A percentile compares a stretch with the other conserved stretches of the same genome.
Evolutionary conservation across 1,140 invertebrate genomes (phyloP).

Genomic region (Acyrthosiphon pisum): DNA sequence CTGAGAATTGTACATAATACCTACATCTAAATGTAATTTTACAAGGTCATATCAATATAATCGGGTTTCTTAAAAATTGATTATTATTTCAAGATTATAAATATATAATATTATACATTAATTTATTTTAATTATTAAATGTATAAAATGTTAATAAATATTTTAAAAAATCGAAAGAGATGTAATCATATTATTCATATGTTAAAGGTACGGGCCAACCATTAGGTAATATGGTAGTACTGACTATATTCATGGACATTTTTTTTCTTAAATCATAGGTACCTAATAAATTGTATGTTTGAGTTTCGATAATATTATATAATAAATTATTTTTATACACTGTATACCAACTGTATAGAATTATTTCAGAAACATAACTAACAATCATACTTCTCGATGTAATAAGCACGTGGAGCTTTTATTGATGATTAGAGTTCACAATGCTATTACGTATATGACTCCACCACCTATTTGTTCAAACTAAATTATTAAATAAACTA

Average conservation of each 20-base stretch:
- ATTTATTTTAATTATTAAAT: background rate
- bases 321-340: background rate
- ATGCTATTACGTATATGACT: background rate
- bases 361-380: background rate
- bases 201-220: background rate
- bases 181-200: background rate
- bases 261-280: background rate
- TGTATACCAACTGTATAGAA: background rate
- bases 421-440: background rate
- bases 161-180: background rate
- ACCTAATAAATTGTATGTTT: background rate
- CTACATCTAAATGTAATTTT: background rate
- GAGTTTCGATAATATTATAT: background rate
- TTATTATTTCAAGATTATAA: background rate
- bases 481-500: slow-evolving; percentile 6
- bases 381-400: background rate
- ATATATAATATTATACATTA: background rate
- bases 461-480: background rate
- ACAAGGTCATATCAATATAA: background rate
- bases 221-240: too few species aligned
- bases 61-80: background rate
- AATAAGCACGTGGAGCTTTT: background rate
- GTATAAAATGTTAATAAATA: background rate
- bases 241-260: too few species aligned
- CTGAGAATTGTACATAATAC: background rate